These are phyloP conservation scores for Pygocentrus nattereri DNA, from an alignment of 2,797 vertebrate species.

Conservation along the genomic window DNA sequence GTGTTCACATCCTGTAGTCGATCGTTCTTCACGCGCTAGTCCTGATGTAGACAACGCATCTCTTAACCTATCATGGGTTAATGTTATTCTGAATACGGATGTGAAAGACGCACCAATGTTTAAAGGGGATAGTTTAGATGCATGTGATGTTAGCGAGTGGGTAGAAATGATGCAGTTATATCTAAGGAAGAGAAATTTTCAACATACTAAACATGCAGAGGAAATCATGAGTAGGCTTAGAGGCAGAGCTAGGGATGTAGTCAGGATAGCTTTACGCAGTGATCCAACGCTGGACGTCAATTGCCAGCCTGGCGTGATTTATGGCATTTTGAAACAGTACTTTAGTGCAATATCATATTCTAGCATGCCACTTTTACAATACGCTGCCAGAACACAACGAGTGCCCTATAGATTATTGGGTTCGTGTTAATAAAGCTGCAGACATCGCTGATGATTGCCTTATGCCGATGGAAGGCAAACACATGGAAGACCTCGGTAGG, in stretches of 20 bases:
- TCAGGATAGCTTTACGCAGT: not conserved
- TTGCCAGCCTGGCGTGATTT: not conserved
- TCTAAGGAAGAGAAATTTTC: no score
- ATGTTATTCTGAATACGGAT: no score
- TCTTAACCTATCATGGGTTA: no score
- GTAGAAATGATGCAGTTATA: conserved; percentile 6
- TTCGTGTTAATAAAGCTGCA: no score
- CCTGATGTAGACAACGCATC: no score
- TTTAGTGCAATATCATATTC: conserved; percentile 13
- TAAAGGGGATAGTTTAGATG: not conserved
- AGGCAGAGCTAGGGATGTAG: not conserved
- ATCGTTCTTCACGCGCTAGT: no score
- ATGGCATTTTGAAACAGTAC: conserved; percentile 5
- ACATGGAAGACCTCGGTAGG: no score
- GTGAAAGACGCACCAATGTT: no score
- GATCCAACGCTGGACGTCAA: not conserved
- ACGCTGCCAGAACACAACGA: not conserved
- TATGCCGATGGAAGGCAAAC: no score
- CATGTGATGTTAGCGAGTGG: conserved; percentile 16
- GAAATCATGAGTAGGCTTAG: not conserved
- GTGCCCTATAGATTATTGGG: not conserved
- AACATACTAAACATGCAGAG: no score
- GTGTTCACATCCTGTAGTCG: no score
- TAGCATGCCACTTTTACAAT: conserved; percentile 1
- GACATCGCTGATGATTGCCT: no score